Evolutionary conservation across 2,113 vertebrate species (phyloP).

Genomic region (Cichladusa arquata): DNA sequence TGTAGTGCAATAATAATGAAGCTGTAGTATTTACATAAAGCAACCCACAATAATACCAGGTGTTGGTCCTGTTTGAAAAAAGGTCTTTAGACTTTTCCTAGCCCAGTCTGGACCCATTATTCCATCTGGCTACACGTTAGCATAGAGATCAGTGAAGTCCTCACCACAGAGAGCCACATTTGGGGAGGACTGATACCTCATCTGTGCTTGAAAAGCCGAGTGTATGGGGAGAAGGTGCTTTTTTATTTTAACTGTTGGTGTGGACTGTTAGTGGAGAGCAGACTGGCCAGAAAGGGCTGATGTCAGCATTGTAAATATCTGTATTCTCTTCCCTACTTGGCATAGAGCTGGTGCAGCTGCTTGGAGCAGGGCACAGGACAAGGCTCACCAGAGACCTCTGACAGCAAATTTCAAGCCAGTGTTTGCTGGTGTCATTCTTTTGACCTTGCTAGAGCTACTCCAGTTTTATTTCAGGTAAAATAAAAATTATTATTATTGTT

Average conservation of each 20-base stretch:
- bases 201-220: not conserved
- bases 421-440: not conserved
- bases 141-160: not conserved
- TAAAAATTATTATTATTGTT: not conserved
- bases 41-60: not conserved
- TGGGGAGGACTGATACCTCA: not conserved
- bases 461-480: not conserved
- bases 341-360: accelerated
- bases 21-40: not conserved
- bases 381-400: not conserved
- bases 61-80: not conserved
- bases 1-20: not conserved
- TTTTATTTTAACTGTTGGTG: not conserved
- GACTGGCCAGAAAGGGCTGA: not conserved
- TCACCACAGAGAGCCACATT: not conserved
- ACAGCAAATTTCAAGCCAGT: not conserved
- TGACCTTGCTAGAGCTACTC: not conserved
- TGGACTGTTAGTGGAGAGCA: not conserved
- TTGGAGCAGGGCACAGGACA: not conserved
- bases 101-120: not conserved
- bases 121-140: not conserved
- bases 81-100: not conserved
- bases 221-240: not conserved
- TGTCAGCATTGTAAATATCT: not conserved
- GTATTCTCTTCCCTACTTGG: not conserved